phyloP scores from a whole-genome alignment of 2,113 vertebrate genomes.

The Rhombomys opimus region DNA sequence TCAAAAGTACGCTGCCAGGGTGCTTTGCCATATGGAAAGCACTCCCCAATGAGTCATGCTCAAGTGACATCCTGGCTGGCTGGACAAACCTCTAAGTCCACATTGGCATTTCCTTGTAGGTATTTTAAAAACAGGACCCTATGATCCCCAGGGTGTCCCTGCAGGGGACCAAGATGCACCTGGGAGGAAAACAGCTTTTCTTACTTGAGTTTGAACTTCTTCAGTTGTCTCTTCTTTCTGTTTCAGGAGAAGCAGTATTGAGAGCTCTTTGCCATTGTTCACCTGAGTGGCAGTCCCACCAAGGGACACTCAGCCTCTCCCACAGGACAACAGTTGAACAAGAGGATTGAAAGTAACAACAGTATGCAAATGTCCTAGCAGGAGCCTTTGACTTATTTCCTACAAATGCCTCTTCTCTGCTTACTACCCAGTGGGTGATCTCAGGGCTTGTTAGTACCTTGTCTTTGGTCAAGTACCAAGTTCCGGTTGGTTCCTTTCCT shows the following conservation, averaged over 20 bases:
- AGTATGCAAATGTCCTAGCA: neutral
- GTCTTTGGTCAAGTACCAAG: neutral
- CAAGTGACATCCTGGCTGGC: neutral
- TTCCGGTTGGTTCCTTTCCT: neutral
- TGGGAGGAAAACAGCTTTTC: neutral
- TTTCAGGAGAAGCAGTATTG: neutral
- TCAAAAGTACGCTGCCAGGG: neutral
- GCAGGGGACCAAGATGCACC: neutral
- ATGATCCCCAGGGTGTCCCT: rapidly evolving
- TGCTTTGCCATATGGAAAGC: neutral
- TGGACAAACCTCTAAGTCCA: neutral
- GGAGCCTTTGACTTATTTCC: rapidly evolving
- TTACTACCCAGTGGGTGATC: neutral
- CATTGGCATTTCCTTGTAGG: neutral
- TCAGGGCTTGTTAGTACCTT: neutral
- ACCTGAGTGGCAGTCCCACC: neutral
- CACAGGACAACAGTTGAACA: neutral
- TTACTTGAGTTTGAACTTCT: neutral
- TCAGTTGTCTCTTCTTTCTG: neutral
- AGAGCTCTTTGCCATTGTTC: neutral
- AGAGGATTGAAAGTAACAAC: neutral
- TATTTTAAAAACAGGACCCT: too few species aligned
- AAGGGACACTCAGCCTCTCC: neutral
- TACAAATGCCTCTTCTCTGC: neutral
- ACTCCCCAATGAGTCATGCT: too few species aligned